Evolutionary conservation across 2,888 invertebrate species (phyloP), one percentile per base, ranked within the genome.

Genomic region (Drosophila melanosoma): DNA sequence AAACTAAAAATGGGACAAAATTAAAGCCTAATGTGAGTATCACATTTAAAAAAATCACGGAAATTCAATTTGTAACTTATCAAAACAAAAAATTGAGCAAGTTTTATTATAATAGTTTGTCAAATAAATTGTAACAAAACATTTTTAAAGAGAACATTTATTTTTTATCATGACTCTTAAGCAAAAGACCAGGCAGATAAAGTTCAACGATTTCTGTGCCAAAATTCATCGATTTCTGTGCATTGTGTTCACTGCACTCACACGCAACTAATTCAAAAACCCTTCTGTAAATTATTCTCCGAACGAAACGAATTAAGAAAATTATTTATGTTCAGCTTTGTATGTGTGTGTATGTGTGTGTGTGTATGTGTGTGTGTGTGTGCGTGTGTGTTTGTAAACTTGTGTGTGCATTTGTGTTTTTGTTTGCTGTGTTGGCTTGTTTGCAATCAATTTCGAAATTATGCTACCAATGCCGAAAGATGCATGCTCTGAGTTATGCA

Each of bases 141-240:
- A 32, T 17, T 32, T 17, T 23, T 3, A 45, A 45, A 15, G 45
- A 23, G 23, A 48, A 6, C 10, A 42, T 12, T 45, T 45, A n/a
- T n/a, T 20, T 32, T 6, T 12, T 7, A n/a, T 35, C 17, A 11
- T 51, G 51, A 32, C 32, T 42, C n/a, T 56, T 8, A 29, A 40
- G 12, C 56, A 29, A 35, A 32, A 35, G 35, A 26, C 51, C 29
- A 17, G 36, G 7, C 32, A 29, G 7, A 33, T 36, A 20, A 36
- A 49, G 26, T 33, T 45, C 32, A 42, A 42, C 29, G 57, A 63
- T 54, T 49, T 42, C 36, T 57, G 42, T 57, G 53, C 33, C 63
- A 82, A 87, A 90, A 83, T 87, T 83, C 89, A 91, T 91, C 85
- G 90, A 90, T 90, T 91, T 91, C 90, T 90, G 84, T 84, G 80